Base-by-base conservation (phyloP, 2,113 vertebrate genomes). In the Sapajus apella region DNA sequence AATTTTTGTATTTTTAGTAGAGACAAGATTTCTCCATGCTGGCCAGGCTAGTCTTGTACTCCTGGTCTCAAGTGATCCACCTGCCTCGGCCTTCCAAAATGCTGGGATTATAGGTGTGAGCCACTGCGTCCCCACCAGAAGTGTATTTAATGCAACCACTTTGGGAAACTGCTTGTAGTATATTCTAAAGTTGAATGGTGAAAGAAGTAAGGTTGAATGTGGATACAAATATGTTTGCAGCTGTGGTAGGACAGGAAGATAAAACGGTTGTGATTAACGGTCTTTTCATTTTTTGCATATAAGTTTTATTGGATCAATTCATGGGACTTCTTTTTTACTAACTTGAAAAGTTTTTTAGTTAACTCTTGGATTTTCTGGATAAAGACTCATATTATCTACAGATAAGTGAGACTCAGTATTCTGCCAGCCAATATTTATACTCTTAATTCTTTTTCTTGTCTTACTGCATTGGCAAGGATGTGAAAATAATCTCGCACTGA, bases 371-470 rank as follows among this genome's bases (percentile, higher is more conserved):
- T 86, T 80, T 95, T 85, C 27, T 50, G 43, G 64, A 58, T 80
- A 92, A 85, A 68, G 66, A 85, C 75, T 75, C 37, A 79, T 20
- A 75, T 70, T 80, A 37, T 58, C 6, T 80, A 47, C 25, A 80
- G 85, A 45, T 75, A 81, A 94, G 55, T 93, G 72, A 75, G 80
- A 92, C 80, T 58, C 64, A 75, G 21, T 58, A 37, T 89, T 50
- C 13, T 12, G 8, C 37, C 66, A 81, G 52, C 20, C 68, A 64
- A 45, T 35, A 18, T 79, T 77, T 91, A 90, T 32, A 40, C 12
- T 72, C 4, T 80, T 37, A n/a, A 50, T 83, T 73, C 13, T 40
- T 96, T 94, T 94, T 92, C 70, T 92, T 96, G 25, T 56, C 73
- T 50, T 91, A 87, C 23, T 94, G 52, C 45, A 20, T n/a, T 94